Evolutionary conservation across 2,797 vertebrate species (phyloP).

Genomic region (Typhlichthys subterraneus): DNA sequence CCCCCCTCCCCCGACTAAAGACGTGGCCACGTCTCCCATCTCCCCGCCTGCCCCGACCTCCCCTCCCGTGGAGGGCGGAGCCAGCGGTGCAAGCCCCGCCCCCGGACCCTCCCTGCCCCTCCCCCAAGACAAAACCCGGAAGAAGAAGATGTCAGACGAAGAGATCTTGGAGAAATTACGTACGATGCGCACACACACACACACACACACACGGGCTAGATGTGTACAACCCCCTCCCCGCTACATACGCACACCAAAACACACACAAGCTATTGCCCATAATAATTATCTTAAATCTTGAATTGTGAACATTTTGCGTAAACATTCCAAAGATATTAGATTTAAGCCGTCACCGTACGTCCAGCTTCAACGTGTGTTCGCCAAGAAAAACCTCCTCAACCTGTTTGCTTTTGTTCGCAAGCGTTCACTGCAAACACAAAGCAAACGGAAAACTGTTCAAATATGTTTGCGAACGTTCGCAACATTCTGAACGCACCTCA

Average conservation of each 20-base stretch:
- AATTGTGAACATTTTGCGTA: background rate
- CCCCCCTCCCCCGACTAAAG: conserved; percentile 84
- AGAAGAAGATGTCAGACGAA: conserved; percentile 98
- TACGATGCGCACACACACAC: conserved; percentile 64
- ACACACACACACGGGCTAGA: conserved; percentile 8
- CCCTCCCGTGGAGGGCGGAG: conserved; percentile 69
- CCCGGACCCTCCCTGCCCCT: conserved; percentile 74
- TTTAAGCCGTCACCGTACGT: too few relatives aligned
- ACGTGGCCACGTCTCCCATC: conserved; percentile 87
- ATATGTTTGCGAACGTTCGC: too few relatives aligned
- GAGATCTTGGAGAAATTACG: conserved; percentile 96
- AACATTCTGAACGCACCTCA: too few relatives aligned
- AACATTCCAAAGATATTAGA: background rate
- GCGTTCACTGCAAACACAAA: too few relatives aligned
- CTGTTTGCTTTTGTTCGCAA: too few relatives aligned
- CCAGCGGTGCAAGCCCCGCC: conserved; percentile 65
- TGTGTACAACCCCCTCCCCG: background rate
- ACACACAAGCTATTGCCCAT: background rate
- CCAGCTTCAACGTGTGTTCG: too few relatives aligned
- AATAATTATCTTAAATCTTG: background rate
- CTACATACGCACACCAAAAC: background rate
- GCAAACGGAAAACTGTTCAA: too few relatives aligned
- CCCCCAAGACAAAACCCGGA: conserved; percentile 86
- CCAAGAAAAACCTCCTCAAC: too few relatives aligned
- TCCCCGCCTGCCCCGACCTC: conserved; percentile 71